A percentile compares a stretch with the other conserved stretches of the same genome.
These are phyloP conservation scores for Lates japonicus DNA, from an alignment of 2,797 vertebrate species.

Conservation along the genomic window DNA sequence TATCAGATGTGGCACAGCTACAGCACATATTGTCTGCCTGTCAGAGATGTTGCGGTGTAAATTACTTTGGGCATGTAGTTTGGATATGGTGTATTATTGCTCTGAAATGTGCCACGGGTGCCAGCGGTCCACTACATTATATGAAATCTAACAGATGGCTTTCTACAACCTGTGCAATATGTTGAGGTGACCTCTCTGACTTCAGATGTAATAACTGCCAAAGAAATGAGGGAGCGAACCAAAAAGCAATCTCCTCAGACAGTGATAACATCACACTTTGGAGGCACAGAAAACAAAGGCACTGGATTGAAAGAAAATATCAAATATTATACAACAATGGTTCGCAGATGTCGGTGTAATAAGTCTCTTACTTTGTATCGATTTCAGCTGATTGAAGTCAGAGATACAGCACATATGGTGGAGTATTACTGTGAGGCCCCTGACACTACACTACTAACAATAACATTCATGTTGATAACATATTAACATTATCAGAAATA, in stretches of 20 bases:
- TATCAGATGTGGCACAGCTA: constrained; percentile 50
- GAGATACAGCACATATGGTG: constrained; percentile 8
- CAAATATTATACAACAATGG: constrained; percentile 53
- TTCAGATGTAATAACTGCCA: constrained; percentile 80
- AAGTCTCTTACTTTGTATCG: constrained; percentile 49
- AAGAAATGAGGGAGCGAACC: constrained; percentile 66
- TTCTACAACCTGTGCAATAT: constrained; percentile 79
- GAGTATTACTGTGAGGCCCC: neutral
- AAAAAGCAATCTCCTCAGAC: constrained; percentile 78
- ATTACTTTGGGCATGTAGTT: constrained; percentile 73
- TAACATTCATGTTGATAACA: neutral
- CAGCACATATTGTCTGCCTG: constrained; percentile 41
- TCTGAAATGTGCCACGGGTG: constrained; percentile 70
- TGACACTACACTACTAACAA: too few relatives aligned
- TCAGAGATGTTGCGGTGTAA: constrained; percentile 61
- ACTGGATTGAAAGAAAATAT: constrained; percentile 58
- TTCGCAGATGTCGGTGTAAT: constrained; percentile 49
- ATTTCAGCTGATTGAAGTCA: constrained; percentile 44
- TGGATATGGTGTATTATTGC: constrained; percentile 75
- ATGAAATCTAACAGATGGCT: constrained; percentile 81
- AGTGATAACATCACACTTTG: constrained; percentile 71
- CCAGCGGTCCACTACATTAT: constrained; percentile 64
- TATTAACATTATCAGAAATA: neutral
- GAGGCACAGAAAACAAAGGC: constrained; percentile 61
- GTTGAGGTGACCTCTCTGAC: constrained; percentile 73